Conservation (phyloP, 35 echinoderm and acorn worm genomes). For the Apostichopus parvimensis region DNA sequence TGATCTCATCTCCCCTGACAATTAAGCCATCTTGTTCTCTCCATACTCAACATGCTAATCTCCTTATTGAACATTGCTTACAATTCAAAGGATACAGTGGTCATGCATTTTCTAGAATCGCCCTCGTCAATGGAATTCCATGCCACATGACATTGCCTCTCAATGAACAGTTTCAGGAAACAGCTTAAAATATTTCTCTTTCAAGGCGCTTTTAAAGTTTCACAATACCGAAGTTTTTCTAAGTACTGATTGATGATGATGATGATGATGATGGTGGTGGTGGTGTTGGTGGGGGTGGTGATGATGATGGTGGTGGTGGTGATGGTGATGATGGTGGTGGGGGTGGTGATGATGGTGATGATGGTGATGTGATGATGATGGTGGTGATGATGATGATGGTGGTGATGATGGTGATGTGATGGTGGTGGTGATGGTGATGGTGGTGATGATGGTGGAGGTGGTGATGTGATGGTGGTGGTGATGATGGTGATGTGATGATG, state of each 20-base stretch:
- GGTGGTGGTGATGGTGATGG: too few relatives aligned
- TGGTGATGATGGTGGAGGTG: too few relatives aligned
- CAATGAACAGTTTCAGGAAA: background rate
- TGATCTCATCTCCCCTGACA: background rate
- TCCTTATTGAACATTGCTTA: background rate
- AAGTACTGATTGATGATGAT: constrained; percentile 6
- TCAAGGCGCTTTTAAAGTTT: background rate
- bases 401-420: too few relatives aligned
- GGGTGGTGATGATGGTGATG: too few relatives aligned
- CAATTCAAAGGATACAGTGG: background rate
- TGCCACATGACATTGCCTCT: background rate
- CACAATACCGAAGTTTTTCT: background rate
- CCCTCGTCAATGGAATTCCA: background rate
- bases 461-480: too few relatives aligned
- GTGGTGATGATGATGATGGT: too few relatives aligned
- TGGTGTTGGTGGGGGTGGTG: too few relatives aligned
- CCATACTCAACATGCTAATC: background rate
- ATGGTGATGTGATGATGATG: too few relatives aligned
- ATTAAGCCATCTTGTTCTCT: background rate
- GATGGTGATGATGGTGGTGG: too few relatives aligned
- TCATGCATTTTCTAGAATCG: background rate
- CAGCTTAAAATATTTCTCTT: background rate
- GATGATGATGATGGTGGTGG: too few relatives aligned
- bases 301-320: too few relatives aligned
- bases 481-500: too few relatives aligned